These are phyloP conservation scores for Ceratotherium simum DNA, from an alignment of 2,113 vertebrate genomes.

Conservation along the genomic window DNA sequence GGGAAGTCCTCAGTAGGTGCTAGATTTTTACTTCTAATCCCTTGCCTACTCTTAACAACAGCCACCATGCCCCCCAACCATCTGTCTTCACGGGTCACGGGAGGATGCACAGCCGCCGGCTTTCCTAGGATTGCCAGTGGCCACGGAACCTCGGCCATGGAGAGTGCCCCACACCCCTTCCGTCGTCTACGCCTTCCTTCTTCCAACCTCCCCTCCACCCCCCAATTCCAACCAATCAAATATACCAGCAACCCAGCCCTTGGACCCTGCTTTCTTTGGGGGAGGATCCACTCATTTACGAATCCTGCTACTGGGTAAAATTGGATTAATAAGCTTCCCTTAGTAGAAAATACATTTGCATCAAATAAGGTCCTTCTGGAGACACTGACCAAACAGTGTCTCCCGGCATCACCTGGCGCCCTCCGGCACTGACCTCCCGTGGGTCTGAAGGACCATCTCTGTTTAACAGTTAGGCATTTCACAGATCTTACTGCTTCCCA, in stretches of 20 bases:
- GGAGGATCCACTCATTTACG: no score
- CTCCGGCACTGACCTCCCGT: background rate
- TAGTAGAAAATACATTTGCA: background rate
- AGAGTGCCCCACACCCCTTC: background rate
- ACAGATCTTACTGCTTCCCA: background rate
- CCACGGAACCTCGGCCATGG: no score
- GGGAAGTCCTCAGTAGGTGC: background rate
- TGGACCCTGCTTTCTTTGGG: background rate
- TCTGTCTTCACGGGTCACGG: background rate
- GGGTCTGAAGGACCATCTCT: background rate
- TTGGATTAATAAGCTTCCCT: background rate
- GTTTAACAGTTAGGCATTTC: background rate
- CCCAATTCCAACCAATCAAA: no score
- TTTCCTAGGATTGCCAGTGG: background rate
- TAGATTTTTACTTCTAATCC: background rate
- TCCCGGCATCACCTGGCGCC: background rate
- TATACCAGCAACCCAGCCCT: background rate
- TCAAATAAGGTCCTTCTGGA: background rate
- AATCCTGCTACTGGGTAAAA: background rate
- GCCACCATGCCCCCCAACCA: rapidly evolving
- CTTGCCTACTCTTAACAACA: background rate
- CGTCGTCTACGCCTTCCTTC: background rate
- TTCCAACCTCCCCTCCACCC: background rate
- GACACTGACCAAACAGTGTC: background rate
- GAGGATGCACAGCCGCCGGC: background rate